These are phyloP conservation scores for Dynastes hyllus DNA, from an alignment of 2,888 invertebrate genomes.

Conservation along the genomic window DNA sequence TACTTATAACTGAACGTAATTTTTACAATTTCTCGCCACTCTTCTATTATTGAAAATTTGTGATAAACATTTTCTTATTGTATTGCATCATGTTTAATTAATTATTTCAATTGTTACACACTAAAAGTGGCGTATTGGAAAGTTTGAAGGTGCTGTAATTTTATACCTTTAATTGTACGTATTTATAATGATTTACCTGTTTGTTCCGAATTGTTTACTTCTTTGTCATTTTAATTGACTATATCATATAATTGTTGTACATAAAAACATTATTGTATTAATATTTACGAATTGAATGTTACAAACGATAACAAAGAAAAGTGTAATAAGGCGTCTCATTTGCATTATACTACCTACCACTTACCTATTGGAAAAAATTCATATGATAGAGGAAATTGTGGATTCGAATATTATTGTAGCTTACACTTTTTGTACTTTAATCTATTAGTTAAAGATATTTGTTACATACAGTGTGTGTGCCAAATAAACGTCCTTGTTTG, in stretches of 20 bases:
- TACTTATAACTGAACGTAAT: constrained; percentile 35
- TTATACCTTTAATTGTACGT: neutral
- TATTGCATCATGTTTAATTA: neutral
- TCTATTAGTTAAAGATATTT: constrained; percentile 45
- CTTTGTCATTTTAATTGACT: constrained; percentile 15
- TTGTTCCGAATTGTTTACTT: constrained; percentile 22
- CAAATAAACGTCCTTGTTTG: constrained; percentile 46
- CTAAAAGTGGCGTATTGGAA: neutral
- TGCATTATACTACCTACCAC: constrained; percentile 33
- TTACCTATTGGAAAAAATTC: constrained; percentile 30
- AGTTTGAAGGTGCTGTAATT: neutral
- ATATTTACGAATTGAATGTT: constrained; percentile 24
- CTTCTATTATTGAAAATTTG: constrained; percentile 36
- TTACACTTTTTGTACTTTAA: constrained; percentile 47
- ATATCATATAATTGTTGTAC: constrained; percentile 30
- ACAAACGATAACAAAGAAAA: constrained; percentile 11
- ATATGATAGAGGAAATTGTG: constrained; percentile 30
- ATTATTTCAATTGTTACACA: constrained; percentile 22
- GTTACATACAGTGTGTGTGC: constrained; percentile 46
- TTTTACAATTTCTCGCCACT: constrained; percentile 16
- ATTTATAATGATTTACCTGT: constrained; percentile 16
- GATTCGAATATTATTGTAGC: constrained; percentile 39
- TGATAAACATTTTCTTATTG: constrained; percentile 32
- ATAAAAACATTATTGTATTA: constrained; percentile 34
- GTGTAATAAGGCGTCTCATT: constrained; percentile 2